Evolutionary conservation across 2,113 vertebrate genomes (phyloP), one percentile per base, ranked within the genome.

Genomic region (Podiceps cristatus): DNA sequence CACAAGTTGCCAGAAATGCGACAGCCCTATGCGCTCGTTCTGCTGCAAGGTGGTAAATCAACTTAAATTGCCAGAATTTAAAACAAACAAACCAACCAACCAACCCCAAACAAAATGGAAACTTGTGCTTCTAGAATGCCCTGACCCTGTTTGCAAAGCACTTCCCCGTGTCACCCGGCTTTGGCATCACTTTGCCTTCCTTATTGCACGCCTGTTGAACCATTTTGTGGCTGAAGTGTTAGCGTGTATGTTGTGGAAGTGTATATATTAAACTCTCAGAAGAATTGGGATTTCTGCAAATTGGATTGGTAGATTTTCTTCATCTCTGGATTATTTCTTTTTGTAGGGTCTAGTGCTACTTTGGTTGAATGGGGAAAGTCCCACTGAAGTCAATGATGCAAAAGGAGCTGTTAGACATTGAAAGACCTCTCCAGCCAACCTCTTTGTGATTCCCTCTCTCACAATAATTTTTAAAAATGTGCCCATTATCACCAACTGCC

Each of bases 401-500:
- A 37, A 95, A 94, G 69, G 56, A 95, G 86, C 53, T 90, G 35
- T 66, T 82, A 58, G 64, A 82, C 1, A 1, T 82, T 87, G 50
- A 58, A 87, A 93, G 86, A 82, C 58, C 78, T 92, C 80, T 85
- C 75, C 66, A 75, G 67, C 64, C 42, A 91, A 72, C 22, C 53
- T 93, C 66, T 62, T 60, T 60, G 53, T 58, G 47, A 88, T 86
- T 93, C 64, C 47, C 87, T 89, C 67, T 96, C 29, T 76, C 71
- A 40, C 52, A 67, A n/a, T 80, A 56, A 28, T 63, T 68, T 37
- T 60, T 53, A 17, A 45, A 89, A 91, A 90, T 23, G 10, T 88
- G 82, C 95, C 91, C 72, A 94, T 96, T 97, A 97, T 96, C 94
- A 98, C 91, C 97, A 96, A 73, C 83, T 96, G 97, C 94, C 97